phyloP scores from a whole-genome alignment of 2,888 invertebrate species.

The Peribatodes rhomboidaria region DNA sequence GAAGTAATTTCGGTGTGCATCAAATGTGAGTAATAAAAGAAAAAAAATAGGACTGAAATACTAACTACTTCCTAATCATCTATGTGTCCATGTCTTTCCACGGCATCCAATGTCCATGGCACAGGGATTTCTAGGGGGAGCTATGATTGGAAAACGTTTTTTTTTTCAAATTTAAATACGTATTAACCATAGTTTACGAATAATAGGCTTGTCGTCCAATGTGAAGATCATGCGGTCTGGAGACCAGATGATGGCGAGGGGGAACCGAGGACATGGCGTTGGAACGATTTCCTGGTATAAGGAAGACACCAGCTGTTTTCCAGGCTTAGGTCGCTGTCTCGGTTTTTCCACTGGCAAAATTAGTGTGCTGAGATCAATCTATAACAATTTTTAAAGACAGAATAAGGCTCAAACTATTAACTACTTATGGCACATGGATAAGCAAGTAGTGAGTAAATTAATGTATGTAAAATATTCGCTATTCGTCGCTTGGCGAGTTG shows the following conservation, averaged over 20 bases:
- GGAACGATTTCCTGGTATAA: slow-evolving; percentile 16
- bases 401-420: too few species aligned
- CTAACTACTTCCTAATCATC: too few species aligned
- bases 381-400: slow-evolving; percentile 7
- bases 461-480: too few species aligned
- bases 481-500: too few species aligned
- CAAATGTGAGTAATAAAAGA: not conserved
- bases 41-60: not conserved
- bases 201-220: slow-evolving; percentile 53
- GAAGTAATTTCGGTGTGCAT: not conserved
- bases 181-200: slow-evolving; percentile 57
- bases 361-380: slow-evolving; percentile 43
- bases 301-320: slow-evolving; percentile 21
- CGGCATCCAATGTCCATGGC: too few species aligned
- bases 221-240: slow-evolving; percentile 56
- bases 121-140: too few species aligned
- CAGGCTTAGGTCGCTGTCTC: slow-evolving; percentile 12
- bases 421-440: too few species aligned
- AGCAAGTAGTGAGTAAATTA: too few species aligned
- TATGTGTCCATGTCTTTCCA: too few species aligned
- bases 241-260: slow-evolving; percentile 56
- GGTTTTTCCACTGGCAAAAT: slow-evolving; percentile 6
- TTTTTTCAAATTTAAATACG: too few species aligned
- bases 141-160: too few species aligned
- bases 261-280: slow-evolving; percentile 50